Percentiles rank a stretch among this genome's conserved stretches.
These are phyloP conservation scores for Pediacus dermestoides DNA, from an alignment of 2,888 invertebrate species.

Conservation along the genomic window DNA sequence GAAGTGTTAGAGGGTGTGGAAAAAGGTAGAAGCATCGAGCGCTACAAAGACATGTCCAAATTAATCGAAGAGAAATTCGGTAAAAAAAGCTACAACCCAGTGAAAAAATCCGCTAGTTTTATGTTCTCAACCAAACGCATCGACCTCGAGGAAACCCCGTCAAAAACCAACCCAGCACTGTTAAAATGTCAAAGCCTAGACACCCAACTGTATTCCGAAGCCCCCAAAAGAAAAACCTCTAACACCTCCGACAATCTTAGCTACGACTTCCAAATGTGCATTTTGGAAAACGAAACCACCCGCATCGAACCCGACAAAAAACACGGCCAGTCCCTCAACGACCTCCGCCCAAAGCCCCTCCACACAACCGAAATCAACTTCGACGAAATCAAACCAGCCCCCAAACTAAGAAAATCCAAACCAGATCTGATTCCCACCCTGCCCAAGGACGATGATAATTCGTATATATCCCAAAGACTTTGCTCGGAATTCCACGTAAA, in stretches of 20 bases:
- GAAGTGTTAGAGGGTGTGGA: slow-evolving; percentile 61
- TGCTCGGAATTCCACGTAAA: slow-evolving; percentile 71
- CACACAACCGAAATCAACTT: slow-evolving; percentile 30
- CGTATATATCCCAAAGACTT: slow-evolving; percentile 65
- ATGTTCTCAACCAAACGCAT: slow-evolving; percentile 44
- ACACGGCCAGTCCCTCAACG: slow-evolving; percentile 17
- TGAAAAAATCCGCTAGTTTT: slow-evolving; percentile 46
- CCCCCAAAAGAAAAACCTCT: slow-evolving; percentile 26
- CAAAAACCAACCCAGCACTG: slow-evolving; percentile 35
- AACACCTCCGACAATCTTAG: slow-evolving; percentile 38
- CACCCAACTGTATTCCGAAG: slow-evolving; percentile 37
- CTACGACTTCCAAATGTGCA: slow-evolving; percentile 44
- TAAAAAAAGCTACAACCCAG: slow-evolving; percentile 43
- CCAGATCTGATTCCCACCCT: slow-evolving; percentile 45
- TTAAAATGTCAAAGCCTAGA: slow-evolving; percentile 44
- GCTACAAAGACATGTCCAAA: slow-evolving; percentile 70
- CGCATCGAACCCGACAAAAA: slow-evolving; percentile 23
- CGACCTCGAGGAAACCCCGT: slow-evolving; percentile 36
- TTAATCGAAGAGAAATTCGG: slow-evolving; percentile 67
- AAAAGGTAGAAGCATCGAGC: slow-evolving; percentile 66
- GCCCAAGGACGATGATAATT: slow-evolving; percentile 41
- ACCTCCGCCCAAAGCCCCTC: slow-evolving; percentile 24
- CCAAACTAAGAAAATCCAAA: slow-evolving; percentile 36
- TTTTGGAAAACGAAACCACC: slow-evolving; percentile 37
- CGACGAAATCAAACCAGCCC: slow-evolving; percentile 33